Evolutionary conservation across 2,888 invertebrate genomes (phyloP).

Genomic region (Melitaea athalia): DNA sequence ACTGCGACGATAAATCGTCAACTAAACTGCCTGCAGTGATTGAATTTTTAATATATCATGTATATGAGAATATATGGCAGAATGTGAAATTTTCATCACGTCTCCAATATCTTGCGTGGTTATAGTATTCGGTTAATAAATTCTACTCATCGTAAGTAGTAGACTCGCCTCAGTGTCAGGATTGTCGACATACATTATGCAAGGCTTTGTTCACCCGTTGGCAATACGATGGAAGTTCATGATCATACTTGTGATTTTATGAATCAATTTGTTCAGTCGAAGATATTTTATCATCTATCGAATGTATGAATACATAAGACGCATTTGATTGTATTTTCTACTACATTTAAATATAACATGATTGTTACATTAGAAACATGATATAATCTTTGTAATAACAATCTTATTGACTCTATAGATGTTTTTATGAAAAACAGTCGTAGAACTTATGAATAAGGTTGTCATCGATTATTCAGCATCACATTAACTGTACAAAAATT

Average conservation of each 20-base stretch:
- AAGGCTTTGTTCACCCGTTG: conserved; percentile 30
- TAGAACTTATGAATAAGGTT: no score
- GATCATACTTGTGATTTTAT: conserved; percentile 7
- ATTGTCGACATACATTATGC: conserved; percentile 71
- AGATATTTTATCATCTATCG: background rate
- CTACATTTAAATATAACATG: no score
- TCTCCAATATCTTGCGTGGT: conserved; percentile 72
- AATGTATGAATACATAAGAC: background rate
- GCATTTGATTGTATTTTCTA: background rate
- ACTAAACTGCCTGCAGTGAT: background rate
- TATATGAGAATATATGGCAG: conserved; percentile 10
- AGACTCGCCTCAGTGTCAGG: conserved; percentile 66
- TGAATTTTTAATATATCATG: background rate
- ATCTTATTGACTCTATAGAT: no score
- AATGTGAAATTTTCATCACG: conserved; percentile 59
- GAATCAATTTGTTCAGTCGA: background rate
- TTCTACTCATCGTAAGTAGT: conserved; percentile 67
- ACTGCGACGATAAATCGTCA: background rate
- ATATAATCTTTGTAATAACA: no score
- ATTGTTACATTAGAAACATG: no score
- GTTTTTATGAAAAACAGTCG: no score
- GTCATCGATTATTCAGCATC: no score
- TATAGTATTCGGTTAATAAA: conserved; percentile 74
- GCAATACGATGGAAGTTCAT: conserved; percentile 1
- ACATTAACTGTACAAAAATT: no score